Evolutionary conservation across 1,140 invertebrate genomes (phyloP).

Genomic region (Hesperophylax magnus): DNA sequence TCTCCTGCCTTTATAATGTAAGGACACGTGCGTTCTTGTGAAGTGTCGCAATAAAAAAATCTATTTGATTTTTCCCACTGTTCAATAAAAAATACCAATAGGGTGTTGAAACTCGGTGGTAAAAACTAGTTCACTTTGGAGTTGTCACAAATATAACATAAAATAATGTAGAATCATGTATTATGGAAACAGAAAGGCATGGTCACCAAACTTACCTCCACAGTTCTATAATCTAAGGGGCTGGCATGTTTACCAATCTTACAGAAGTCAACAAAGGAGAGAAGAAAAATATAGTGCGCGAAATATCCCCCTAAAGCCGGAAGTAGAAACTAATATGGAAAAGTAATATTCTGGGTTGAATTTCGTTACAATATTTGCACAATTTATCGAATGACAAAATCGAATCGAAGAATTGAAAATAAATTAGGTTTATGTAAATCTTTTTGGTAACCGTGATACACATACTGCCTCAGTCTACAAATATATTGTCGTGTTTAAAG

Average conservation of each 20-base stretch:
- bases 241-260: not conserved
- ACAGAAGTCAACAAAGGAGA: not conserved
- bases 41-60: too few species aligned
- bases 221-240: too few species aligned
- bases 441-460: not conserved
- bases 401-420: not conserved
- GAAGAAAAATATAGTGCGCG: conserved; percentile 8
- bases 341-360: not conserved
- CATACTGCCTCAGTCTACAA: not conserved
- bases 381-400: not conserved
- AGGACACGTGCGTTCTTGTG: too few species aligned
- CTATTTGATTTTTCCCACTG: too few species aligned
- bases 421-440: not conserved
- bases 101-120: too few species aligned
- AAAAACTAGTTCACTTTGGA: too few species aligned
- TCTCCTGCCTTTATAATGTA: too few species aligned
- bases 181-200: too few species aligned
- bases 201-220: too few species aligned
- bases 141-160: too few species aligned
- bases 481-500: not conserved
- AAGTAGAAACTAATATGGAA: conserved; percentile 1
- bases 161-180: too few species aligned
- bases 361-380: not conserved
- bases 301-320: not conserved
- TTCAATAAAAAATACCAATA: too few species aligned